A percentile compares a stretch with the other conserved stretches of the same genome.
Conservation (phyloP, 2,888 invertebrate species). For the Drosophila demipolita region DNA sequence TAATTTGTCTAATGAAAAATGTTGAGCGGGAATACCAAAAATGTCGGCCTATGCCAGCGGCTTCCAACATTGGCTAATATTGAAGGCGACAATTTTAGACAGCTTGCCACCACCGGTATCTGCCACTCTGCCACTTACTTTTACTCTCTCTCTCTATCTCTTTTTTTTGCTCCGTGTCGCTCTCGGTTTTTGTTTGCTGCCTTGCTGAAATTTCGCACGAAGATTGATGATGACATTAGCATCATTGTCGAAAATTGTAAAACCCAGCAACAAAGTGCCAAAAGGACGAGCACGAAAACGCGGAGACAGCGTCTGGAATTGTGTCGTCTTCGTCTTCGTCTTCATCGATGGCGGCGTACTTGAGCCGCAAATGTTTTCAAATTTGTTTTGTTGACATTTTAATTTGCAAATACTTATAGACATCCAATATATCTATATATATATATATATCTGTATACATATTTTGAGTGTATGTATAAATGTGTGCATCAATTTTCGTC, state of each 20-base stretch:
- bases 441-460: background rate
- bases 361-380: constrained; percentile 72
- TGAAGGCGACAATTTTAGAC: constrained; percentile 64
- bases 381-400: constrained; percentile 83
- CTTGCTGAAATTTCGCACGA: constrained; percentile 68
- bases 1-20: constrained; percentile 83
- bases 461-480: constrained; percentile 8
- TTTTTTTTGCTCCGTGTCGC: constrained; percentile 15
- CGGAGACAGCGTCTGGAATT: constrained; percentile 39
- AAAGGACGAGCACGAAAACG: constrained; percentile 57
- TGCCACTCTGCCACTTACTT: constrained; percentile 1
- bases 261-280: constrained; percentile 53
- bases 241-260: constrained; percentile 80
- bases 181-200: constrained; percentile 33
- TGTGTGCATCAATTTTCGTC: constrained; percentile 66
- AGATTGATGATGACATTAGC: constrained; percentile 85
- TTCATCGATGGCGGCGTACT: constrained; percentile 26
- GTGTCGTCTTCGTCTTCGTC: constrained; percentile 39
- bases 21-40: constrained; percentile 28
- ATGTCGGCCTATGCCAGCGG: constrained; percentile 50
- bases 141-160: background rate
- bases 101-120: constrained; percentile 17
- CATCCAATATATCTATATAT: constrained; percentile 16
- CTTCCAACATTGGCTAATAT: constrained; percentile 47
- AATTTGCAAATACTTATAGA: constrained; percentile 78